These are phyloP conservation scores for Acanthopleura granulata DNA, from an alignment of 2,888 invertebrate genomes.

Conservation along the genomic window DNA sequence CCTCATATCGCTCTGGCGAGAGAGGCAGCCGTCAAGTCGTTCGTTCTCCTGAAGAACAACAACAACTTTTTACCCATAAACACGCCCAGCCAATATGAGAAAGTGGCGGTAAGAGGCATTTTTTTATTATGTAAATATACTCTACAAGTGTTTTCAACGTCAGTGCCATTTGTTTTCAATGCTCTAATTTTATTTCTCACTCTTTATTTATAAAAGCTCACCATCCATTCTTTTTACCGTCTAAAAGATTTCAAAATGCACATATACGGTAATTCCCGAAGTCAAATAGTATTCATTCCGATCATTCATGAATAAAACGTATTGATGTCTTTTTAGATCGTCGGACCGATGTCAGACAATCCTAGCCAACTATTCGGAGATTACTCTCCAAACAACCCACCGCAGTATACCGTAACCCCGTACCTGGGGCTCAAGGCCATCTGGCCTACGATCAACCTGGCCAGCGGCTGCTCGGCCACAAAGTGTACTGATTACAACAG, in stretches of 20 bases:
- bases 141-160: too few species aligned
- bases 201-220: too few species aligned
- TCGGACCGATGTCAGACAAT: constrained; percentile 44
- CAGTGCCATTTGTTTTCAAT: too few species aligned
- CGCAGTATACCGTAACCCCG: constrained; percentile 32
- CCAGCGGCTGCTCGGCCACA: constrained; percentile 34
- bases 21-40: constrained; percentile 35
- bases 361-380: constrained; percentile 38
- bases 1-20: constrained; percentile 35
- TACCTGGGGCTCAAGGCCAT: constrained; percentile 28
- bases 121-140: too few species aligned
- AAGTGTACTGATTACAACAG: constrained; percentile 30
- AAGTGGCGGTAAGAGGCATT: neutral
- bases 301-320: too few species aligned
- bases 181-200: too few species aligned
- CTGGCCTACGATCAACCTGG: constrained; percentile 24
- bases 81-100: neutral
- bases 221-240: too few species aligned
- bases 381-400: constrained; percentile 33
- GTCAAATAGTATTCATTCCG: too few species aligned
- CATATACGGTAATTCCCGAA: too few species aligned
- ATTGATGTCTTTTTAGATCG: constrained; percentile 30
- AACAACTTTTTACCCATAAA: constrained; percentile 29
- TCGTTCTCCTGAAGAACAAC: constrained; percentile 43
- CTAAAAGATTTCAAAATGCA: too few species aligned